A percentile compares a stretch with the other conserved stretches of the same genome.
Evolutionary conservation across 2,113 vertebrate species (phyloP).

Genomic region (Panthera uncia): DNA sequence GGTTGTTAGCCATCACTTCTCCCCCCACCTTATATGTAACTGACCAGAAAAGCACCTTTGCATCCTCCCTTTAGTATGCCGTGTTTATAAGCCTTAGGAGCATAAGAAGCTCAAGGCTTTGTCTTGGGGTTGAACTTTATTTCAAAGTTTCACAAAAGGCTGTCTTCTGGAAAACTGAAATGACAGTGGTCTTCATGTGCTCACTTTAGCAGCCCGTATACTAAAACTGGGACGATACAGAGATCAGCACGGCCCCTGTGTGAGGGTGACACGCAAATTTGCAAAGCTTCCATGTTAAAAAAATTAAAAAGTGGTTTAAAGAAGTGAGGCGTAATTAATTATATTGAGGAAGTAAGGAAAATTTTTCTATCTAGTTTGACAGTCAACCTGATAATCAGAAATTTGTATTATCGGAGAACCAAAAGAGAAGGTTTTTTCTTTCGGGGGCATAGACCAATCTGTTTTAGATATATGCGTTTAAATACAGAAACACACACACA

Average conservation of each 20-base stretch:
- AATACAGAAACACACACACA: not conserved
- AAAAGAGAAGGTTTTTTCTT: not conserved
- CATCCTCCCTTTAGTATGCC: not conserved
- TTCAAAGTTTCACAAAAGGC: slow-evolving; percentile 36
- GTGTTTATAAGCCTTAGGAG: not conserved
- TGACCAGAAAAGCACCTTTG: not conserved
- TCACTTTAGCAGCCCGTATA: no score
- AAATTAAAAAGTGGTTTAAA: not conserved
- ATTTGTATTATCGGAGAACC: not conserved
- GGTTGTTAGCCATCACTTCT: not conserved
- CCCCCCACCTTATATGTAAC: not conserved
- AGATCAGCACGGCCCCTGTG: no score
- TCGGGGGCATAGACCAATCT: not conserved
- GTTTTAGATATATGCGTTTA: not conserved
- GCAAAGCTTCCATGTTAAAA: no score
- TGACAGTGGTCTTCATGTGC: no score
- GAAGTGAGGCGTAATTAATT: slow-evolving; percentile 4
- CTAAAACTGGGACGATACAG: no score
- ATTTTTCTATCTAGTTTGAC: not conserved
- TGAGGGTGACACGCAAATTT: no score
- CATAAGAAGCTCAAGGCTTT: not conserved
- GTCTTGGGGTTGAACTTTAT: not conserved
- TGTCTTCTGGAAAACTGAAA: not conserved
- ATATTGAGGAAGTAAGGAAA: slow-evolving; percentile 9
- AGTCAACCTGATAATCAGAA: slow-evolving; percentile 22